Conservation (phyloP, 2,797 vertebrate species). For the Meriones psammophilus region DNA sequence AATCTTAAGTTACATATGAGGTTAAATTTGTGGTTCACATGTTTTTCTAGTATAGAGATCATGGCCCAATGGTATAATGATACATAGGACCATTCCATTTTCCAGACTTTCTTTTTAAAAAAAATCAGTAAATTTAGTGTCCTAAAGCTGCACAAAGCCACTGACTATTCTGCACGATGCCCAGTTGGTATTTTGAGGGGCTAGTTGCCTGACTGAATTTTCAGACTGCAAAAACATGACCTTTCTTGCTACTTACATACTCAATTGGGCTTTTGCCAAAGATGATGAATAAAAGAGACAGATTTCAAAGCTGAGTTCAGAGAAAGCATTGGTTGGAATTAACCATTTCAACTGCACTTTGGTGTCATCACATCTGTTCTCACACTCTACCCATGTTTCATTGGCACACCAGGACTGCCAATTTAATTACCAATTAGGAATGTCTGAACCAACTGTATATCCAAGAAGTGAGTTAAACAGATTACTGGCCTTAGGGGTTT, state of each 20-base stretch:
- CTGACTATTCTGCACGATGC: not conserved
- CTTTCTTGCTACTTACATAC: not conserved
- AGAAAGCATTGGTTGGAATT: slow-evolving; percentile 38
- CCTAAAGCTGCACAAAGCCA: not conserved
- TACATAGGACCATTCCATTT: not conserved
- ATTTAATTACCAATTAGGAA: slow-evolving; percentile 39
- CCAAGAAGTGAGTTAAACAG: slow-evolving; percentile 49
- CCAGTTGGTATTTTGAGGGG: not conserved
- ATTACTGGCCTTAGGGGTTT: not conserved
- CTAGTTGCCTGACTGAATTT: not conserved
- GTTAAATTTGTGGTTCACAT: not conserved
- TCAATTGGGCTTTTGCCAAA: not conserved
- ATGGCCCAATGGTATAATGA: not conserved
- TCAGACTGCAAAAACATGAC: not conserved
- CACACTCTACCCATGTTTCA: not conserved
- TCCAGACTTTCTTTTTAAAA: not conserved
- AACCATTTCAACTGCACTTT: slow-evolving; percentile 41
- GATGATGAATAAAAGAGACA: slow-evolving; percentile 56
- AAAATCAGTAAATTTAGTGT: not conserved
- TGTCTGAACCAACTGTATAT: slow-evolving; percentile 34
- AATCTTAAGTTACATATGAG: not conserved
- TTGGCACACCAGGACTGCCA: not conserved
- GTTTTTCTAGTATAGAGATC: not conserved
- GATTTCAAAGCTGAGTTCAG: slow-evolving; percentile 42
- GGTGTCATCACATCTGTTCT: not conserved